These are phyloP conservation scores for Cathartes aura DNA, from an alignment of 2,113 vertebrate genomes.

Conservation along the genomic window DNA sequence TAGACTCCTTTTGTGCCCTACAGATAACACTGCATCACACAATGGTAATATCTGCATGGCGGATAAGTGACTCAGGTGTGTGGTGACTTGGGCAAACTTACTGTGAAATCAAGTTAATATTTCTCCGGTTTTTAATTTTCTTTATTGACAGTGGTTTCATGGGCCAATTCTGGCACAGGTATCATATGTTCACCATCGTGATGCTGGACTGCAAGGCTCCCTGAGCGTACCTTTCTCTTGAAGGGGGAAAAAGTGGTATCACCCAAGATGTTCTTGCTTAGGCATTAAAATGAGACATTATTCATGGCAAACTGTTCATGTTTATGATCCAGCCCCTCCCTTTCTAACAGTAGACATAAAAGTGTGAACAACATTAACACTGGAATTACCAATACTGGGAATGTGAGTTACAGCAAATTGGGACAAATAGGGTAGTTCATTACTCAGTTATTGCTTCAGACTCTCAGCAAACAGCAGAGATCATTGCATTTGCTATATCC, in stretches of 20 bases:
- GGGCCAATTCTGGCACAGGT: background rate
- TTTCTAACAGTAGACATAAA: background rate
- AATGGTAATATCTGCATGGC: background rate
- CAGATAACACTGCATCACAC: background rate
- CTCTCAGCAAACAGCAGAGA: background rate
- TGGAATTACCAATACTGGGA: background rate
- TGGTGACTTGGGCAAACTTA: background rate
- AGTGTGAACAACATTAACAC: background rate
- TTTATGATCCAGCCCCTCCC: background rate
- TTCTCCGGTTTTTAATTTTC: background rate
- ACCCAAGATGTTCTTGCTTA: background rate
- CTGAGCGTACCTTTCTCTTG: background rate
- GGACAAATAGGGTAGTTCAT: background rate
- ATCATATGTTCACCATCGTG: fast-evolving
- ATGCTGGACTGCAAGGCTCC: background rate
- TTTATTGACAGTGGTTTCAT: background rate
- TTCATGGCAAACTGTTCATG: background rate
- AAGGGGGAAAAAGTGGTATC: background rate
- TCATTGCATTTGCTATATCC: background rate
- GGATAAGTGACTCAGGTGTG: background rate
- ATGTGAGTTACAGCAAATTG: background rate
- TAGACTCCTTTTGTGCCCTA: background rate
- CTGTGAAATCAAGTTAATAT: background rate
- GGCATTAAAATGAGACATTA: background rate
- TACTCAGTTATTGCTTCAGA: background rate